Evolutionary conservation across 2,888 invertebrate genomes (phyloP), one percentile per base, ranked within the genome.

Genomic region (Nephrotoma flavescens): DNA sequence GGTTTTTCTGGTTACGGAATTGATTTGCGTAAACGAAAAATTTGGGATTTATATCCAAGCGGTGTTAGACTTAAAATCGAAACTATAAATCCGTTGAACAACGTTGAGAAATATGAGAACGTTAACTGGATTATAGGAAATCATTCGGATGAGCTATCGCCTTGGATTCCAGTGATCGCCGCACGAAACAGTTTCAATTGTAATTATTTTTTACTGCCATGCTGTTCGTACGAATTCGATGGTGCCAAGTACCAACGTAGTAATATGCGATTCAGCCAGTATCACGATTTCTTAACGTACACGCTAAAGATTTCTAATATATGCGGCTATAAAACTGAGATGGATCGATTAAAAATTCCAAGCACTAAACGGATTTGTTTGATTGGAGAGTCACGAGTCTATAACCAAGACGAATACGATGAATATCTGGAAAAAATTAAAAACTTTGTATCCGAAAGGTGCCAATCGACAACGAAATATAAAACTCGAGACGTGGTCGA

Each of bases 131-230:
- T 99, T 86, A 98, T 99, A 90, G 99, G 99, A 86, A 99, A 99
- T 92, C 99, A 99, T 92, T 98, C 98, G 12, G 99, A 99, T 93
- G 99, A 99, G 91, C 92, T 99, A n/a, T 99, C 99, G 7, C 98
- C 99, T 0, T 99, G 99, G 99, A 95, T 99, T 89, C 98, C 99
- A 31, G 95, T 99, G 0, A 95, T 99, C 89, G 96, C 99, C 42
- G 94, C 97, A 0, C 93, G 93, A 87, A 96, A 96, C 92, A 96
- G 96, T 0, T 94, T 93, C 87, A 92, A 92, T 42, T 95, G 96
- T 87, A 95, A 95, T 87, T 98, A 96, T 90, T 98, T 99, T 90
- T 92, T 99, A 1, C 92, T 99, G 12, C 99, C 99, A 0, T 99
- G 99, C 90, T 99, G 99, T 91, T 95, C 97, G 0, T 97, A 94